Conservation (phyloP, 2,888 invertebrate genomes). For the Drosophila atripex region DNA sequence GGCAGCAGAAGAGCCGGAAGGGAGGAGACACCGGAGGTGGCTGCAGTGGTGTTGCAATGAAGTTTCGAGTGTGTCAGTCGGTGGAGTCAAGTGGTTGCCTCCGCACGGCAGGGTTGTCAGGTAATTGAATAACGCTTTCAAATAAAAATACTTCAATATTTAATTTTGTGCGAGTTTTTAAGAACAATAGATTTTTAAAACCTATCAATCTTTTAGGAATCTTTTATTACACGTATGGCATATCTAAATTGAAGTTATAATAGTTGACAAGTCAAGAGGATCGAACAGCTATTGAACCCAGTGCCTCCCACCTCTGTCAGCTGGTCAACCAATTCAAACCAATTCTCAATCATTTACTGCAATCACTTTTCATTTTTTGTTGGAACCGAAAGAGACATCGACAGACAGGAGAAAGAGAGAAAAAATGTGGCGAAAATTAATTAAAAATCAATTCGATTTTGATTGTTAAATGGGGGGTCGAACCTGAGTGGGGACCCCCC, state of each 20-base stretch:
- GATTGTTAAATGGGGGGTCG: slow-evolving; percentile 62
- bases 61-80: slow-evolving; percentile 55
- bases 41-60: slow-evolving; percentile 26
- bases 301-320: slow-evolving; percentile 17
- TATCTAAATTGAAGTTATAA: slow-evolving; percentile 76
- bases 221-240: slow-evolving; percentile 45
- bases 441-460: slow-evolving; percentile 79
- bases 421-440: slow-evolving; percentile 79
- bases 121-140: slow-evolving; percentile 38
- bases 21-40: not conserved
- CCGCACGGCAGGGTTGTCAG: slow-evolving; percentile 36
- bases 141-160: slow-evolving; percentile 15
- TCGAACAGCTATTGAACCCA: slow-evolving; percentile 23
- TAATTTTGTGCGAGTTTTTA: not conserved
- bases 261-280: slow-evolving; percentile 63
- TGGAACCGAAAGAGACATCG: slow-evolving; percentile 6
- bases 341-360: slow-evolving; percentile 51
- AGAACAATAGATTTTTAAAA: no score
- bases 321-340: slow-evolving; percentile 47
- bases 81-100: slow-evolving; percentile 32
- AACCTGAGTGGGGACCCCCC: not conserved
- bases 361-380: slow-evolving; percentile 47
- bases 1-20: not conserved
- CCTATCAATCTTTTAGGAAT: no score
- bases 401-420: slow-evolving; percentile 33